Base-by-base conservation (phyloP, 2,888 invertebrate species). In the Anthophora plumipes region DNA sequence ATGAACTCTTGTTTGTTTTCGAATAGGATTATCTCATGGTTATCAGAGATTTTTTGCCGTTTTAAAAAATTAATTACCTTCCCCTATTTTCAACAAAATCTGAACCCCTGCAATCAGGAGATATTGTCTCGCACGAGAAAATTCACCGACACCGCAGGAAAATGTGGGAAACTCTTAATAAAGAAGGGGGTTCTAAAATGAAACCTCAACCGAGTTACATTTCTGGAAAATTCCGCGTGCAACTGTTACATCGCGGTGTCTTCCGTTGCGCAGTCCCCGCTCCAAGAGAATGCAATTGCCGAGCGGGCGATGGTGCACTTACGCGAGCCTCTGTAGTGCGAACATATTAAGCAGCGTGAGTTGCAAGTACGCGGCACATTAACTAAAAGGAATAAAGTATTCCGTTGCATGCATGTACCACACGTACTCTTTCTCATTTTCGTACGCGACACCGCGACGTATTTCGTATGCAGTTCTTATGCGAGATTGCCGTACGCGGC, bases 331-430 rank as follows among this genome's bases (percentile, higher is more conserved):
- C 20, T 31, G 57, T 20, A 48, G 25, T 46, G 66, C 55, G 69
- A 77, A 61, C 77, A 37, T 69, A 78, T 77, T 69, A 63, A 63
- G 63, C 78, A 48, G 46, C 78, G 64, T 78, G 79, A 79, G 79
- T 79, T 60, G 79, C 79, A 66, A 79, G 71, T 79, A 79, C 64
- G 70, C n/a, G 79, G 37, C 52, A 64, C 71, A 79, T 79, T 79
- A 79, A 69, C 43, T 64, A 78, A 79, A n/a, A 22, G 52, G 79
- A 70, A 70, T 71, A 60, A 64, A 79, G 59, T 79, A 78, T 78
- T 70, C 78, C 25, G 37, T 69, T 52, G 63, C 69, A 59, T 63
- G 69, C 63, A 46, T 55, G 78, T 74, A 64, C 74, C 60, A 39
- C 61, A 68, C 68, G 67, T 60, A 46, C 60, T 52, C 46, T 67